Evolutionary conservation across 2,113 vertebrate genomes (phyloP).

Genomic region (Hypocryptadius cinnamomeus): DNA sequence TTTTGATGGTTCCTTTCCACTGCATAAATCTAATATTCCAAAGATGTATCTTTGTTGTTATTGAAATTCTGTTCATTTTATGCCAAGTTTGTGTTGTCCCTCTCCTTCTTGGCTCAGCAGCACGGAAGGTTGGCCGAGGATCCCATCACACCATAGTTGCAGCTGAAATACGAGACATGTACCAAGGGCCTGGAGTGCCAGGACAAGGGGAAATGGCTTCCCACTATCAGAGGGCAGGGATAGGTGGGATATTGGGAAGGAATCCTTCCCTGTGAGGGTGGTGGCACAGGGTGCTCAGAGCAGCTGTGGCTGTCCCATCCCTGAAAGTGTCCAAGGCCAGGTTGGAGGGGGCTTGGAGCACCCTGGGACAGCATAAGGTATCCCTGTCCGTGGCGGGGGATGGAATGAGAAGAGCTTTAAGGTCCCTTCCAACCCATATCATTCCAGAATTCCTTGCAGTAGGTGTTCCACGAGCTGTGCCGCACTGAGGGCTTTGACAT

Average conservation of each 20-base stretch:
- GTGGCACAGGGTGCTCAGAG: not conserved
- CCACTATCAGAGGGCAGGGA: not conserved
- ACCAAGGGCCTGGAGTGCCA: not conserved
- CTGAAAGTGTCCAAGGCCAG: rapidly evolving
- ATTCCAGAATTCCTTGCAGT: no score
- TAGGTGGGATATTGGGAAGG: not conserved
- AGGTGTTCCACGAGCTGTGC: not conserved
- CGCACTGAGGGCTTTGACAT: rapidly evolving
- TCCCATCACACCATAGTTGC: not conserved
- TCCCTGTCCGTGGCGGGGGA: not conserved
- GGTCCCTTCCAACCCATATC: not conserved
- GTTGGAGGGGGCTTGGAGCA: not conserved
- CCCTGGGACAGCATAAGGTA: rapidly evolving
- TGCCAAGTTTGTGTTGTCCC: not conserved
- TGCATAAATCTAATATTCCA: conserved; percentile 34
- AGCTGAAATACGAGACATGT: not conserved
- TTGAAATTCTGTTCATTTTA: conserved; percentile 14
- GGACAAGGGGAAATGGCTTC: not conserved
- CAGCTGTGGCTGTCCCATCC: not conserved
- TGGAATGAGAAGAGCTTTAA: rapidly evolving
- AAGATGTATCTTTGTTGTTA: not conserved
- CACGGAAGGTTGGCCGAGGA: not conserved
- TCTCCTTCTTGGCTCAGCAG: not conserved
- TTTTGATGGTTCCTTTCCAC: conserved; percentile 26
- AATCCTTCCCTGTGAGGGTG: not conserved